Base-by-base conservation (phyloP, 2,888 invertebrate species). In the Acheta domesticus region DNA sequence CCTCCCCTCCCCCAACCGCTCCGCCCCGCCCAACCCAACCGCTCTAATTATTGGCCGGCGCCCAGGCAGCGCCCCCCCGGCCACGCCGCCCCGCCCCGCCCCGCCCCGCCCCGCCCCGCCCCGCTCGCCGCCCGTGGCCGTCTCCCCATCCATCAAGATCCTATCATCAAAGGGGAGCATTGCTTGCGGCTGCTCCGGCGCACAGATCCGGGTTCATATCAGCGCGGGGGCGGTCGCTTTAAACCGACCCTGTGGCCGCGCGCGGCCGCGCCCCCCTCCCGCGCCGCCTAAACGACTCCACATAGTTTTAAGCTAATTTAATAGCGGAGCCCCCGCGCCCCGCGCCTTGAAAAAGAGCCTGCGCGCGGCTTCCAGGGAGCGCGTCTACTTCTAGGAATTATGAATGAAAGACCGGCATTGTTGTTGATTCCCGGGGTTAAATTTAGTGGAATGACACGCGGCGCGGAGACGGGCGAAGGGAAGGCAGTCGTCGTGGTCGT, bases 361-460 rank as follows among this genome's bases (percentile, higher is more conserved):
- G 62, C 16, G 11, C 16, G 62, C 14, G 62, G 62, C n/a, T 62
- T 62, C 62, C 62, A 62, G n/a, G 62, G 62, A 62, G 36, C 36
- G 49, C 76, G 49, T 19, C 62, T 62, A 62, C 62, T 80, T 77
- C 77, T 77, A 49, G 75, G 80, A 77, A 80, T 77, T 48, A 62
- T 75, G 80, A 77, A 80, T 80, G 78, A 80, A 80, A 78, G 80
- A 21, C n/a, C 11, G n/a, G 74, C 74, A 49, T 77, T 79, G 79
- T 77, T 2, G 12, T 14, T 50, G 20, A 62, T 62, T 62, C 16
- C 62, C 62, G 62, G 62, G 62, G 62, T 62, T 62, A 62, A 62
- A 62, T 14, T 62, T 62, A 62, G 62, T 62, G 62, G 62, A 62
- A 62, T 62, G 62, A 62, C 62, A 62, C 16, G n/a, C 14, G 62